Evolutionary conservation across 1,140 invertebrate species (phyloP), one percentile per base, ranked within the genome.

Genomic region (Drosophila nikananu): DNA sequence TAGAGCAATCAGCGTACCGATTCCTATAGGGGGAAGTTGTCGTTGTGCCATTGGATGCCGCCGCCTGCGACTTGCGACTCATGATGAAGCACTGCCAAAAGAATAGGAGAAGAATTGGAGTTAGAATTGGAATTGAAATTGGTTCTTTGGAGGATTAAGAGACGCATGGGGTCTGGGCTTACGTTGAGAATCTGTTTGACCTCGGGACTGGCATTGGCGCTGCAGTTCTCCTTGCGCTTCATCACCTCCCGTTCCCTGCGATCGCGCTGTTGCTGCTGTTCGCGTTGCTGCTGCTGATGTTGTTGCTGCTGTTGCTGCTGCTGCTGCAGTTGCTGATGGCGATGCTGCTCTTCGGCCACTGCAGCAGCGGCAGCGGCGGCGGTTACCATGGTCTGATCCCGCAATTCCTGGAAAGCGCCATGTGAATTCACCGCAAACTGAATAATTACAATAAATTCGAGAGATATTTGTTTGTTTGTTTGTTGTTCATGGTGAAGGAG

Each of bases 101-200:
- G 21, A 21, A 44, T n/a, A n/a, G n/a, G n/a, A 35, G 27, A 27
- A 27, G 49, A 27, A 42, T 39, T 10, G 5, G 21, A 35, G 21
- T 23, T 23, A 3, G 23, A 23, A 23, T 2, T 2, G 23, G 2
- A 23, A 23, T 23, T 12, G 54, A n/a, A 39, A 37, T 27, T 23
- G 30, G 21, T 1, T 52, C 32, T 51, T 30, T 5, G 32, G 19
- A 25, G 44, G 8, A 17, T 32, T 9, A 10, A 21, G 7, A 32
- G 19, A 39, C 35, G 30, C 21, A 12, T 5, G 25, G 46, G 25
- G 46, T 32, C 27, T 27, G 19, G 44, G 10, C 52, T 93, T 93
- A 97, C 96, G 95, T 97, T 97, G 82, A 99, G 94, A 86, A 97
- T 97, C 94, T 98, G 97, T 93, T 99, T 99, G 78, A 99, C 98